Conservation (phyloP, 2,888 invertebrate species). For the Hecatera dysodea region DNA sequence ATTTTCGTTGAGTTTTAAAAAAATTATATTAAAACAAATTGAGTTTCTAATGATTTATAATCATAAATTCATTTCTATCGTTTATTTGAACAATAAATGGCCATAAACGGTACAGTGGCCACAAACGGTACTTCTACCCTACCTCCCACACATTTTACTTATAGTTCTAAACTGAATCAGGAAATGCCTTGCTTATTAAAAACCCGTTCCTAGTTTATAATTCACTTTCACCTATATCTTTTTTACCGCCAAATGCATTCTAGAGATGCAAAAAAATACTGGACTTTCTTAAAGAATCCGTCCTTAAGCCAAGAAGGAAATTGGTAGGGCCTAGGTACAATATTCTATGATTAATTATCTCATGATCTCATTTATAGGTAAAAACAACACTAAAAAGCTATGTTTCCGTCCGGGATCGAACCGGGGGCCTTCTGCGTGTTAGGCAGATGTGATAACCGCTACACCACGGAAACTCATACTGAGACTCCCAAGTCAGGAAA, state of each 20-base stretch:
- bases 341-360: no score
- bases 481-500: rapidly evolving
- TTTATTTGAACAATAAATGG: no score
- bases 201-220: background rate
- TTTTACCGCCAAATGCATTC: background rate
- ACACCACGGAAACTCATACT: constrained; percentile 93
- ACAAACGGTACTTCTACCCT: no score
- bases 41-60: no score
- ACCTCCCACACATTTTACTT: background rate
- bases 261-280: no score
- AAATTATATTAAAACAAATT: no score
- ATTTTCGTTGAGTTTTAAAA: no score
- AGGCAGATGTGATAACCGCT: constrained; percentile 97
- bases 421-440: constrained; percentile 98
- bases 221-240: no score
- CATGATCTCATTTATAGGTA: background rate
- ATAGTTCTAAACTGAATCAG: background rate
- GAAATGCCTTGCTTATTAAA: background rate
- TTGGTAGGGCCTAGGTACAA: background rate
- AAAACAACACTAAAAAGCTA: constrained; percentile 59
- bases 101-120: no score
- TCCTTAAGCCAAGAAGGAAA: no score
- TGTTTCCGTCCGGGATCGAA: constrained; percentile 97
- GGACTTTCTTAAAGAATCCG: no score
- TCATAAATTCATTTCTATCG: no score